These are phyloP conservation scores for Montipora cactus DNA, from an alignment of 64 coral and sea anemone species.

Conservation along the genomic window DNA sequence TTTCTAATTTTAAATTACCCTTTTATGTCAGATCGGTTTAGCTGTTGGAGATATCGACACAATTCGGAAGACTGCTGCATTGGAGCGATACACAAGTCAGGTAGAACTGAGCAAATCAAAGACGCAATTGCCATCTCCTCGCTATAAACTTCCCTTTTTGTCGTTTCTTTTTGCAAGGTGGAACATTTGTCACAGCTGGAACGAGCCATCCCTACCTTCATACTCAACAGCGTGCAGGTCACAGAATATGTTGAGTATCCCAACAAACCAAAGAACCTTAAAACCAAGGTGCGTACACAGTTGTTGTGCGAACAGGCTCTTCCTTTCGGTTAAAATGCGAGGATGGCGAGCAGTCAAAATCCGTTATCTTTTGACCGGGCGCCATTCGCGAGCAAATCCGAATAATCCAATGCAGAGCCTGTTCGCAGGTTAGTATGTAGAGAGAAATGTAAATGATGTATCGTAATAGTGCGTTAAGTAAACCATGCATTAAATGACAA, in stretches of 20 bases:
- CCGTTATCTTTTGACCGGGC: no score
- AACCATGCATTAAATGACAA: no score
- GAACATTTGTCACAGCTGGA: conserved; percentile 93
- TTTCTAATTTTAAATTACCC: not conserved
- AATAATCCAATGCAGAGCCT: no score
- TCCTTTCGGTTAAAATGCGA: no score
- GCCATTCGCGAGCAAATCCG: no score
- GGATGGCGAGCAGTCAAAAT: no score
- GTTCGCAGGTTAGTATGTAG: no score
- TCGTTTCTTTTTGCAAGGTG: conserved; percentile 48
- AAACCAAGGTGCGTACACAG: not conserved
- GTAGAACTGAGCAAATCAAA: conserved; percentile 10
- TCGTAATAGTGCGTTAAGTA: no score
- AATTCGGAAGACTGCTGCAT: conserved; percentile 87
- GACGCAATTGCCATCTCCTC: no score
- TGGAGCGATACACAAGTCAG: conserved; percentile 96
- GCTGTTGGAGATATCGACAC: conserved; percentile 94
- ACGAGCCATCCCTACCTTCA: conserved; percentile 88
- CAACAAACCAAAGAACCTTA: conserved; percentile 82
- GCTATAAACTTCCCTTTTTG: not conserved
- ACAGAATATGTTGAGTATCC: conserved; percentile 85
- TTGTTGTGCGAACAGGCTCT: not conserved
- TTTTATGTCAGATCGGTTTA: conserved; percentile 81
- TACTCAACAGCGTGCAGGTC: conserved; percentile 81
- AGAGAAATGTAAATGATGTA: no score